Percentiles rank a stretch among this genome's conserved stretches.
phyloP scores from a whole-genome alignment of 2,113 vertebrate species.

The Sphaerodactylus townsendi region DNA sequence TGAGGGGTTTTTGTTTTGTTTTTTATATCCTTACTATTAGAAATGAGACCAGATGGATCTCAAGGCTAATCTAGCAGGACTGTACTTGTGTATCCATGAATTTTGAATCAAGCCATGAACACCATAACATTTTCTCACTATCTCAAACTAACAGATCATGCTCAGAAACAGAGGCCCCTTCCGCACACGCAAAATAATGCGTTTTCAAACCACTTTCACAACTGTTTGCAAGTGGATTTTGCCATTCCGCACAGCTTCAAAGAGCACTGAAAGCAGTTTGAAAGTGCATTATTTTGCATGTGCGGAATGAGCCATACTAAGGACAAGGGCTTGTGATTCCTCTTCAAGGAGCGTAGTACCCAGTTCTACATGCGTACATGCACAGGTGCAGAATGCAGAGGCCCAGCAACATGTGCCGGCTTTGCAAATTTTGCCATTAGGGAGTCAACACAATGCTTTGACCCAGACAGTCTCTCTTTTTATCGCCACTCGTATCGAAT shows the following conservation, averaged over 20 bases:
- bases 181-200: too few relatives aligned
- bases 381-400: neutral
- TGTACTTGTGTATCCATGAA: neutral
- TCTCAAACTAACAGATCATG: neutral
- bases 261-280: too few relatives aligned
- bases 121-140: neutral
- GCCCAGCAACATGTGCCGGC: neutral
- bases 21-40: neutral
- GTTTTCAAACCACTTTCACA: too few relatives aligned
- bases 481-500: conserved; percentile 29
- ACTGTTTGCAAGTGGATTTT: too few relatives aligned
- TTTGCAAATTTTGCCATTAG: rapidly evolving
- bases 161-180: neutral
- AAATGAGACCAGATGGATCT: neutral
- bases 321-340: neutral
- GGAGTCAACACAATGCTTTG: neutral
- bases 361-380: neutral
- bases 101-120: neutral
- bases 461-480: conserved; percentile 36
- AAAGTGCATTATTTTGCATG: too few relatives aligned
- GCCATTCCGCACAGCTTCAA: too few relatives aligned
- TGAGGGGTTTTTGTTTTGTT: neutral
- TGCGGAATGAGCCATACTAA: too few relatives aligned
- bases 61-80: too few relatives aligned
- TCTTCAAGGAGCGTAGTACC: neutral